Evolutionary conservation across 2,113 vertebrate genomes (phyloP).

Genomic region (Atherinomorus stipes): DNA sequence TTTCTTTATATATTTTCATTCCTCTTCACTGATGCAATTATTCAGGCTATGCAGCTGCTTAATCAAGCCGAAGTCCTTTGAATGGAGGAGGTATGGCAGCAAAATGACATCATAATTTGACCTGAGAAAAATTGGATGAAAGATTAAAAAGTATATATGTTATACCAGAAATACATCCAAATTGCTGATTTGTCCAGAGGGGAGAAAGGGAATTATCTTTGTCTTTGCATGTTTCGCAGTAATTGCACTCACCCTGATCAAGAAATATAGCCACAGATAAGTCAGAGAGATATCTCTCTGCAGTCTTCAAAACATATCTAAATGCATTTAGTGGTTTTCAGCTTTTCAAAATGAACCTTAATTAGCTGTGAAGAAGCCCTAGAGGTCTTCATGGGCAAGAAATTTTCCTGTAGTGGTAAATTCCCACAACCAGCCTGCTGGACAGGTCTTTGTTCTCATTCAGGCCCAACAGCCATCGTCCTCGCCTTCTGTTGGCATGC

Average conservation of each 20-base stretch:
- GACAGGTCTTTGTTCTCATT: slow-evolving; percentile 17
- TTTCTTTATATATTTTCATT: slow-evolving; percentile 17
- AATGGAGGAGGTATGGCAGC: slow-evolving; percentile 1
- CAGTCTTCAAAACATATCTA: neutral
- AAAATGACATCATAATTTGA: slow-evolving; percentile 15
- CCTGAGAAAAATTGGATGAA: slow-evolving; percentile 8
- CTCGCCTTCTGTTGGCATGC: slow-evolving; percentile 33
- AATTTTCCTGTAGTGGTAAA: slow-evolving; percentile 17
- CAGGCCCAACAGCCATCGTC: slow-evolving; percentile 1
- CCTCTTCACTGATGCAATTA: slow-evolving; percentile 26
- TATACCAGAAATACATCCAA: too few relatives aligned
- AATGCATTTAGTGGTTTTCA: too few relatives aligned
- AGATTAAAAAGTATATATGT: neutral
- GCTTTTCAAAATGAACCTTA: neutral
- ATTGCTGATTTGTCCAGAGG: too few relatives aligned
- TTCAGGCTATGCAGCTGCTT: slow-evolving; percentile 25
- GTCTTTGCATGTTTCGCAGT: neutral
- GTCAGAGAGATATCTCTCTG: neutral
- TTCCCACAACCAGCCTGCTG: slow-evolving; percentile 7
- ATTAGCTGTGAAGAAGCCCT: neutral
- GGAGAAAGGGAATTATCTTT: neutral
- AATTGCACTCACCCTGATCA: too few relatives aligned
- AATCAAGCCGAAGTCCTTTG: slow-evolving; percentile 53
- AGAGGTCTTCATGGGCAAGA: neutral
- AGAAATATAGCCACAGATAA: neutral